Evolutionary conservation across 2,888 invertebrate genomes (phyloP), one percentile per base, ranked within the genome.

Genomic region (Cybosia mesomella): DNA sequence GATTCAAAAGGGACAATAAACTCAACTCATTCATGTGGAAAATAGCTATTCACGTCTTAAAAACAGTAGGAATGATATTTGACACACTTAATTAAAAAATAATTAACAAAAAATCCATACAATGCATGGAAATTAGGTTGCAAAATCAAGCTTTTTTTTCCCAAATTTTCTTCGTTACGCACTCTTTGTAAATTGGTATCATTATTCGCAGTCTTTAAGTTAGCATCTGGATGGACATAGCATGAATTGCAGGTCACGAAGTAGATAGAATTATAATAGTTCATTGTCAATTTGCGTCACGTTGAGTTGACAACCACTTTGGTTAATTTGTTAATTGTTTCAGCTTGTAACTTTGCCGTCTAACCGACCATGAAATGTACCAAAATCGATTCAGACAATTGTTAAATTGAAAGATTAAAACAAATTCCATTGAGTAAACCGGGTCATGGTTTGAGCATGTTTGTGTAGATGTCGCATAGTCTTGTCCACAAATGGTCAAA

Each of bases 371-470:
- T 80, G 73, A 75, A 81, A 74, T 59, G 70, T 67, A 49, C 63
- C 59, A 70, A 68, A 75, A 77, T 81, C 72, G 72, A 73, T 80
- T 75, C 62, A 67, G 68, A 71, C 77, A 81, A 85, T 79, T 79
- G 79, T 77, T 87, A 84, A 89, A 91, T 90, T 90, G 87, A 82
- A 87, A 84, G 89, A 90, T 91, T 90, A 87, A 84, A 84, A 87
- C 86, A 83, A 88, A 87, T 81, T 83, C 81, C 64, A 83, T 84
- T 83, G 82, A 77, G 75, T 81, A 61, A 87, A 86, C 82, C 82
- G 74, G 89, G 91, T 89, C 91, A 87, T 71, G 87, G 85, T 76
- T 83, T 67, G 59, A 72, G 63, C 10, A n/a, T 39, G 64, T 55
- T 64, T 36, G 53, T 43, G 18, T 49, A 49, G 49, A 43, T n/a